Evolutionary conservation across 2,113 vertebrate species (phyloP).

Genomic region (Rhombomys opimus): DNA sequence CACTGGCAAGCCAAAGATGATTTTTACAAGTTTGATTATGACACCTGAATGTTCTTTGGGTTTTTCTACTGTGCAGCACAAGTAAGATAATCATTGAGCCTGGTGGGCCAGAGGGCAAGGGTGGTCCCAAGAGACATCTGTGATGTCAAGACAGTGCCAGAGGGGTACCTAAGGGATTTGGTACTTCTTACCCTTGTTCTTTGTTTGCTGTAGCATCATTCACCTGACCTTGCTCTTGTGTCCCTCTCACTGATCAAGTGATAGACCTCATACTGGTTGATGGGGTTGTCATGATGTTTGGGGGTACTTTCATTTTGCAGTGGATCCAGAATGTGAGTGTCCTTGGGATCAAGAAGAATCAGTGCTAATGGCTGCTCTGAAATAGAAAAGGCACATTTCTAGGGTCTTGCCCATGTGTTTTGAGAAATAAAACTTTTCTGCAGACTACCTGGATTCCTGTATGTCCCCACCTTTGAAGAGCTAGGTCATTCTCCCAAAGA

Average conservation of each 20-base stretch:
- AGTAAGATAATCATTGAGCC: not conserved
- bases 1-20: not conserved
- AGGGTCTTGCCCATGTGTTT: not conserved
- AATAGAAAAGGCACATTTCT: not conserved
- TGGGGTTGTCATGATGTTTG: not conserved
- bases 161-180: too few relatives aligned
- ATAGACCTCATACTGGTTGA: not conserved
- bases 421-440: not conserved
- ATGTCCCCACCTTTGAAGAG: not conserved
- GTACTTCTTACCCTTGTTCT: accelerated
- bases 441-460: not conserved
- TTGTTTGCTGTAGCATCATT: not conserved
- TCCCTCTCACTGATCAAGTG: not conserved
- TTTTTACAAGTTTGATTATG: not conserved
- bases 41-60: not conserved
- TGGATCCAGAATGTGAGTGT: not conserved
- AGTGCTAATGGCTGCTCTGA: not conserved
- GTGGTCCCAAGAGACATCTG: too few relatives aligned
- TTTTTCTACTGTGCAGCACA: accelerated
- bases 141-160: too few relatives aligned
- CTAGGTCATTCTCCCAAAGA: conserved; percentile 11
- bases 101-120: not conserved
- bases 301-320: not conserved
- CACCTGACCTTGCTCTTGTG: not conserved
- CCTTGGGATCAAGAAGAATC: not conserved